phyloP scores from a whole-genome alignment of 2,888 invertebrate genomes.

The Sinotaia quadrata region DNA sequence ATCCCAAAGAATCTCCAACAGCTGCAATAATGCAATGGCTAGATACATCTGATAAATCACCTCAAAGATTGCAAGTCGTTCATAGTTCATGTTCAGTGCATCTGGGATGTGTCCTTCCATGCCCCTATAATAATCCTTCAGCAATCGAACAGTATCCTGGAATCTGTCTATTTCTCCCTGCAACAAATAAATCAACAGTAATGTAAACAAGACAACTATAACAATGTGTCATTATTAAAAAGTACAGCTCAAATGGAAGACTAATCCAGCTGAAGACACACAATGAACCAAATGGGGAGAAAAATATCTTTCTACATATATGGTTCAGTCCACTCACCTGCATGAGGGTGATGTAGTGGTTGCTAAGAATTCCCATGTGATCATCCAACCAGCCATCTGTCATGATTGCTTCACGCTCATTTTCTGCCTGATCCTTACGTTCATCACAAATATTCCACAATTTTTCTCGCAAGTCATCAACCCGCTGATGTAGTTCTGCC shows the following conservation, averaged over 20 bases:
- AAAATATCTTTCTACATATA: no score
- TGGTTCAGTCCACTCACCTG: slow-evolving; percentile 50
- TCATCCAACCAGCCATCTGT: slow-evolving; percentile 72
- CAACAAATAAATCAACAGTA: slow-evolving; percentile 6
- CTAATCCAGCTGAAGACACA: no score
- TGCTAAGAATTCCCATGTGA: slow-evolving; percentile 68
- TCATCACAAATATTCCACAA: slow-evolving; percentile 72
- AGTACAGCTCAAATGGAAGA: no score
- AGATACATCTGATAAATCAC: no score
- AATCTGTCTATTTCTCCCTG: slow-evolving; percentile 68
- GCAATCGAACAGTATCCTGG: slow-evolving; percentile 69
- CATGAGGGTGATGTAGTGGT: slow-evolving; percentile 70
- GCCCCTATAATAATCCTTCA: slow-evolving; percentile 71
- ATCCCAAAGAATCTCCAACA: no score
- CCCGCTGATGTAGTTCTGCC: slow-evolving; percentile 70
- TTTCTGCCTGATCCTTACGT: slow-evolving; percentile 69
- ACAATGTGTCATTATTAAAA: no score
- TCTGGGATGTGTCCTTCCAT: slow-evolving; percentile 72
- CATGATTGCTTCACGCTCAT: slow-evolving; percentile 63
- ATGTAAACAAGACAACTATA: no score
- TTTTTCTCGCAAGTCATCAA: slow-evolving; percentile 70
- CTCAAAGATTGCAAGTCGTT: slow-evolving; percentile 70
- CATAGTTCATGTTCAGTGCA: slow-evolving; percentile 61
- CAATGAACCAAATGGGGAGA: no score
- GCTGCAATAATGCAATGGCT: no score